Conservation (phyloP, 2,113 vertebrate species). For the Balaenoptera acutorostrata region DNA sequence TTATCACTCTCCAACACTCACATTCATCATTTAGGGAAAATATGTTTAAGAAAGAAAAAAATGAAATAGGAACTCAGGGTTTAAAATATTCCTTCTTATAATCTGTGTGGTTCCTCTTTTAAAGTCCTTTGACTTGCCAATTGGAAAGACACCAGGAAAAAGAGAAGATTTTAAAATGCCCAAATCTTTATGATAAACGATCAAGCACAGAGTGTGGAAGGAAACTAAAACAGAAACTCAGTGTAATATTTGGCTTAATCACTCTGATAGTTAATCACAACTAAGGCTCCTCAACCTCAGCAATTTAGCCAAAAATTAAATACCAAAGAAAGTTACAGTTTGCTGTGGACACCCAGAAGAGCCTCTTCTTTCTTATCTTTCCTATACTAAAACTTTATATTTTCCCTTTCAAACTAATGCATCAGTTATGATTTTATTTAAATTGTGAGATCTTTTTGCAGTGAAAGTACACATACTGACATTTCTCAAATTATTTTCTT, state of each 20-base stretch:
- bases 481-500: not conserved
- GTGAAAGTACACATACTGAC: not conserved
- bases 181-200: constrained; percentile 7
- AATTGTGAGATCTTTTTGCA: not conserved
- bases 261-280: not conserved
- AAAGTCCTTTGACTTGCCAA: not conserved
- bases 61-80: constrained; percentile 20
- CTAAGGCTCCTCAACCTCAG: not conserved
- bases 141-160: not conserved
- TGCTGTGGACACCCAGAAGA: not conserved
- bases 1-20: constrained; percentile 29
- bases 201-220: not conserved
- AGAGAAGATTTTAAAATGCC: not conserved
- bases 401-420: not conserved
- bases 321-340: not conserved
- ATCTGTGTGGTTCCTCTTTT: not conserved
- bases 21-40: constrained; percentile 48
- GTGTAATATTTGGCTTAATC: not conserved
- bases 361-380: not conserved
- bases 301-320: not conserved
- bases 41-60: constrained; percentile 26
- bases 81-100: constrained; percentile 19
- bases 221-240: constrained; percentile 15
- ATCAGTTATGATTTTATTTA: not conserved
- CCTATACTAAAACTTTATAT: not conserved